A percentile compares a stretch with the other conserved stretches of the same genome.
Conservation (phyloP, 1,140 invertebrate species). For the Drosophila miranda region DNA sequence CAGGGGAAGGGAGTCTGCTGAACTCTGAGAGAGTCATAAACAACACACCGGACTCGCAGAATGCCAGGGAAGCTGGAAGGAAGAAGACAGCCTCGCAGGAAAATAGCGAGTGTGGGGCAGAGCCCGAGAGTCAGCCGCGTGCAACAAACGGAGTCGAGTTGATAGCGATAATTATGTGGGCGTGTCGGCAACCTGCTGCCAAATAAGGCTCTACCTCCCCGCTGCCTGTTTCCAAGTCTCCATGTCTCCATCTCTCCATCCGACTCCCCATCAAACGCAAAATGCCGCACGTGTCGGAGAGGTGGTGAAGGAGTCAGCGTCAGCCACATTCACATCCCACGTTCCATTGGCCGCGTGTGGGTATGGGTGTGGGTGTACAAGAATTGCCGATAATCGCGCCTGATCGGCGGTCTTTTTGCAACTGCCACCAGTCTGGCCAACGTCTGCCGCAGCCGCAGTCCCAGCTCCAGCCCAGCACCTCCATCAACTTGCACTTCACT, state of each 20-base stretch:
- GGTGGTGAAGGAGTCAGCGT: slow-evolving; percentile 11
- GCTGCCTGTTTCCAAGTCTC: not conserved
- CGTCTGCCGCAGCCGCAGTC: not conserved
- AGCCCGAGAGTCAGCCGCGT: slow-evolving; percentile 19
- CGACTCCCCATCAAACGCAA: slow-evolving; percentile 52
- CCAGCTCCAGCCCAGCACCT: slow-evolving; percentile 17
- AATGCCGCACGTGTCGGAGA: slow-evolving; percentile 67
- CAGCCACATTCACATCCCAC: slow-evolving; percentile 19
- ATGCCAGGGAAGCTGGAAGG: slow-evolving; percentile 24
- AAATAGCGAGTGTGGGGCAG: slow-evolving; percentile 1
- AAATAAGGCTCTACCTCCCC: slow-evolving; percentile 26
- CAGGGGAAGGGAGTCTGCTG: not conserved
- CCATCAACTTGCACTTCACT: slow-evolving; percentile 68
- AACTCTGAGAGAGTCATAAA: slow-evolving; percentile 29
- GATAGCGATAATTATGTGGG: slow-evolving; percentile 74
- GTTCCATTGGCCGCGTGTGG: slow-evolving; percentile 29
- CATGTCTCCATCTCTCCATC: not conserved
- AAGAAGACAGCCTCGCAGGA: not conserved
- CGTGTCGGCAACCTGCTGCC: slow-evolving; percentile 44
- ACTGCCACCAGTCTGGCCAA: slow-evolving; percentile 20
- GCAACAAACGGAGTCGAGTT: slow-evolving; percentile 36
- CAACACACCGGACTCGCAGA: slow-evolving; percentile 42
- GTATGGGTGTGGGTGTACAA: slow-evolving; percentile 35
- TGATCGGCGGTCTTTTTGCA: slow-evolving; percentile 70
- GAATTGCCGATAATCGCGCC: slow-evolving; percentile 72